Evolutionary conservation across 1,140 invertebrate genomes (phyloP).

Genomic region (Drosophila rufa): DNA sequence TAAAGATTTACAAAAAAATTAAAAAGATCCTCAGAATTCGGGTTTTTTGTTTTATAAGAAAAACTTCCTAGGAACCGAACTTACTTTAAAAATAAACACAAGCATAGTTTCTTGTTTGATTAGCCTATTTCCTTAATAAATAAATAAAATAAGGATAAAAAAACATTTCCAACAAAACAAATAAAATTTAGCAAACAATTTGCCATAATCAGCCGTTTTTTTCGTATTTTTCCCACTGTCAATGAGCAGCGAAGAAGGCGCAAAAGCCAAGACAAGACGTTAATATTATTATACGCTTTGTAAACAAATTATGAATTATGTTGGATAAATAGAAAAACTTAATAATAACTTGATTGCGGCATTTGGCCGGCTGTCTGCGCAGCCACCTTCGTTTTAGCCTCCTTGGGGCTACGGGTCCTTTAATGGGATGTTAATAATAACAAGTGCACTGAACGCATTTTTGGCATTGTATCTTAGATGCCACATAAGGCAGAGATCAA

Average conservation of each 20-base stretch:
- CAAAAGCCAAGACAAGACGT: conserved; percentile 66
- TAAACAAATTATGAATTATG: conserved; percentile 84
- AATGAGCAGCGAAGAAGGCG: conserved; percentile 9
- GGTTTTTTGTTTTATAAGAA: too few relatives aligned
- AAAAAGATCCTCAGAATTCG: too few relatives aligned
- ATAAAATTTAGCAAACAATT: too few relatives aligned
- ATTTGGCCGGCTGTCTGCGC: conserved; percentile 51
- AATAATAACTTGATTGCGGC: conserved; percentile 84
- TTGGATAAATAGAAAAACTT: conserved; percentile 84
- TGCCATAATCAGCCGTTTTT: neutral
- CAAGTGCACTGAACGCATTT: conserved; percentile 10
- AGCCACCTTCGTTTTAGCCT: conserved; percentile 10
- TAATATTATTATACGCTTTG: conserved; percentile 83
- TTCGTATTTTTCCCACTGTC: neutral
- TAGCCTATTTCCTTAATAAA: too few relatives aligned
- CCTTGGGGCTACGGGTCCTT: conserved; percentile 11
- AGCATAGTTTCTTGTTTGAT: too few relatives aligned
- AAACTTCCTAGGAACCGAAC: too few relatives aligned
- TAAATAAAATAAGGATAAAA: too few relatives aligned
- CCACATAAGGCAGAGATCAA: too few relatives aligned
- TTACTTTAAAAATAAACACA: too few relatives aligned
- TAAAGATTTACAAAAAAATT: too few relatives aligned
- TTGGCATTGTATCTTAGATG: neutral
- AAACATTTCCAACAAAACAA: too few relatives aligned
- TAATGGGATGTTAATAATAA: conserved; percentile 28